These are phyloP conservation scores for Nansenia antarctica DNA, from an alignment of 2,113 vertebrate genomes.

Conservation along the genomic window DNA sequence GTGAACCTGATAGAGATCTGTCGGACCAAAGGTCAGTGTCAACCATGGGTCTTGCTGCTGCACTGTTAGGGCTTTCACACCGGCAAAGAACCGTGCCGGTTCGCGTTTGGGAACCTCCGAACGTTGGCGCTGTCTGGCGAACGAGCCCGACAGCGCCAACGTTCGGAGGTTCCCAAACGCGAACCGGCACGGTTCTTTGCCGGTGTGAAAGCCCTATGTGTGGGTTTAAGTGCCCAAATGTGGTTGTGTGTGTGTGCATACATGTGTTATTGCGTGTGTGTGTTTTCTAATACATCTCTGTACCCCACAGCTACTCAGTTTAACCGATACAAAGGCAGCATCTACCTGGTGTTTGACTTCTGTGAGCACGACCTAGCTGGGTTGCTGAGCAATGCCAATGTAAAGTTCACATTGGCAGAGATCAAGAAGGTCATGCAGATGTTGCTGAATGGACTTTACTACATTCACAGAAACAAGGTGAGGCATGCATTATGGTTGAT, in stretches of 20 bases:
- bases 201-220: no score
- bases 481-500: not conserved
- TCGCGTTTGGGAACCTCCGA: no score
- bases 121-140: no score
- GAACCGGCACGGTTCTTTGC: no score
- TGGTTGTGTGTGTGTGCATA: not conserved
- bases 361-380: conserved; percentile 97
- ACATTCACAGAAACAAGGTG: conserved; percentile 99
- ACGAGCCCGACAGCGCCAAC: no score
- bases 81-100: no score
- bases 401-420: conserved; percentile 95
- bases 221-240: no score
- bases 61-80: not conserved
- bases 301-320: conserved; percentile 86
- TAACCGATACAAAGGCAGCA: conserved; percentile 97
- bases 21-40: conserved; percentile 92
- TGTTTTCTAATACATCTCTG: not conserved
- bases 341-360: conserved; percentile 98
- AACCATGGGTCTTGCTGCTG: not conserved
- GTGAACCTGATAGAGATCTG: conserved; percentile 99
- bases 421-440: conserved; percentile 99
- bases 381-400: conserved; percentile 91
- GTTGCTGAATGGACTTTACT: conserved; percentile 96
- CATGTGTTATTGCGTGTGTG: not conserved
- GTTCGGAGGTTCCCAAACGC: no score